phyloP scores from a whole-genome alignment of 1,140 invertebrate genomes.

The Sarcophaga peregrina region DNA sequence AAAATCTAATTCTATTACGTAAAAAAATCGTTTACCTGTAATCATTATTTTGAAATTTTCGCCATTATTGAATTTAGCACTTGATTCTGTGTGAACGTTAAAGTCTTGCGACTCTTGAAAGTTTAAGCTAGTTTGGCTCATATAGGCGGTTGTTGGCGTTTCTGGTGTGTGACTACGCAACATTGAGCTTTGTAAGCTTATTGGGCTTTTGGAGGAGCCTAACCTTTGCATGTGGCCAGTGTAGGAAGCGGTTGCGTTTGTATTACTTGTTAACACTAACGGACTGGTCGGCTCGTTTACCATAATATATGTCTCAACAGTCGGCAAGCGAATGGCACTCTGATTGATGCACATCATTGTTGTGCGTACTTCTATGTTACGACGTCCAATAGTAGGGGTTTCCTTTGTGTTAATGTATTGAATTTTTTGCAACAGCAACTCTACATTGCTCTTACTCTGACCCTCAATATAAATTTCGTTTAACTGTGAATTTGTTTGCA shows the following conservation, averaged over 20 bases:
- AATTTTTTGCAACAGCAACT: conserved; percentile 86
- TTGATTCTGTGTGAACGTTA: conserved; percentile 33
- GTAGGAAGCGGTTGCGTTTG: neutral
- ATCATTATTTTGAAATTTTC: conserved; percentile 47
- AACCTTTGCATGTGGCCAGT: neutral
- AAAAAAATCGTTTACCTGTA: conserved; percentile 44
- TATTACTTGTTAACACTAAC: neutral
- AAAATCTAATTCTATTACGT: too few relatives aligned
- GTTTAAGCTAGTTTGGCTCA: neutral
- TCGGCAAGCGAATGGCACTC: conserved; percentile 57
- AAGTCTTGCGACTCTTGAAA: neutral
- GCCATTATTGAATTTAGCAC: conserved; percentile 20
- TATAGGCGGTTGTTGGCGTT: neutral
- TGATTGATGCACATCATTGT: conserved; percentile 73
- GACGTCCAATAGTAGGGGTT: conserved; percentile 90
- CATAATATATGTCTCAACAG: conserved; percentile 65
- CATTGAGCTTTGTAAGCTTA: neutral
- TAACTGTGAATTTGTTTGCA: conserved; percentile 72
- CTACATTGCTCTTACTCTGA: conserved; percentile 88
- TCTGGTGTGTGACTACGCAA: neutral
- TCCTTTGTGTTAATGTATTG: conserved; percentile 90
- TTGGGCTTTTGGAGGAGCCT: neutral
- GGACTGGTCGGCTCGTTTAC: conserved; percentile 53
- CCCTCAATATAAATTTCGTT: conserved; percentile 92
- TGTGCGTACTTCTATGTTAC: conserved; percentile 87